Evolutionary conservation across 2,888 invertebrate genomes (phyloP), one percentile per base, ranked within the genome.

Genomic region (Omphaloscelis lunosa): DNA sequence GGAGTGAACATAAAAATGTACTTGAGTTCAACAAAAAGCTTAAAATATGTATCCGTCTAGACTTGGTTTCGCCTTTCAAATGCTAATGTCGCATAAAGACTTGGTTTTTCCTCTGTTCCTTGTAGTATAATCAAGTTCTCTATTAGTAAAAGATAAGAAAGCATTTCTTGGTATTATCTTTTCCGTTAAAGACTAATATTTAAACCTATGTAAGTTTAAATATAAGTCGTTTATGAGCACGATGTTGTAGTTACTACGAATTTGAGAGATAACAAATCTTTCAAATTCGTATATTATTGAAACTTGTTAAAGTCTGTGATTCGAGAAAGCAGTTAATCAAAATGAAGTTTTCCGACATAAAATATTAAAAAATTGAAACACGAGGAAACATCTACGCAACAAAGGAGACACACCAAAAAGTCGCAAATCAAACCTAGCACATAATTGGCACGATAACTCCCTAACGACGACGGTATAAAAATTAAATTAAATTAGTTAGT

Each of bases 401-500:
- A 23, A 51, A 34, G 23, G 20, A 27, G 20, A 27, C 65, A 20
- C 27, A 27, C 27, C 12, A 45, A 7, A 27, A 20, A 20, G 0
- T 53, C 17, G 1, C 3, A 20, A n/a, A n/a, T 39, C 4, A 34
- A 34, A 51, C 2, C 2, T 41, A 56, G 20, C 20, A 41, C 11
- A 12, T n/a, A 20, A 29, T 48, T 56, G 23, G 5, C 17, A n/a
- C 15, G 11, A 65, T 65, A 68, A 68, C 17, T n/a, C 9, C 61
- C 45, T 15, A 11, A 48, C 51, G 53, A 48, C 51, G 53, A 27
- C 27, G 53, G 62, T 29, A 73, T 78, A 63, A 79, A 69, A 82
- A 78, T 83, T 79, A 80, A 85, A 82, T 83, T 79, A 81, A 86
- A 86, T 83, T 34, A 61, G 45, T 58, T 72, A 76, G 59, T 79